Evolutionary conservation across 2,113 vertebrate species (phyloP).

Genomic region (Mormyrus iriodes): DNA sequence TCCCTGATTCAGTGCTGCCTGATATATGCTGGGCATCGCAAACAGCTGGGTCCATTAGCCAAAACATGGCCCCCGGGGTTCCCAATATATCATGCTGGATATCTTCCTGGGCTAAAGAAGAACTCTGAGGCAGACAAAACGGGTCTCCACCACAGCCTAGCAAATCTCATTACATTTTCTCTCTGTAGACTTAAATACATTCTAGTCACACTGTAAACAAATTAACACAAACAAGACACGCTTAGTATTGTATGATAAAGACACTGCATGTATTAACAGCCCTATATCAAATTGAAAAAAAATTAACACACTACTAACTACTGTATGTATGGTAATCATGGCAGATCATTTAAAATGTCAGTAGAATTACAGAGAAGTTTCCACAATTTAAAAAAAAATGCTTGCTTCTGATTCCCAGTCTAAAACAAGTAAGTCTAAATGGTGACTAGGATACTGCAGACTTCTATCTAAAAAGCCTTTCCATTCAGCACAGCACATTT

Average conservation of each 20-base stretch:
- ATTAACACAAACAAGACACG: background rate
- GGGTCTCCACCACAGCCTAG: background rate
- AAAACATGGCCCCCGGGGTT: background rate
- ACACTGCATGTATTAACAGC: background rate
- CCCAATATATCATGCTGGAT: background rate
- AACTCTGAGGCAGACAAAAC: background rate
- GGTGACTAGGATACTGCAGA: background rate
- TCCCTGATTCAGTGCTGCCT: background rate
- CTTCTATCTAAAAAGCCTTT: background rate
- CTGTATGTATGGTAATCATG: background rate
- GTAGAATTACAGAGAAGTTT: background rate
- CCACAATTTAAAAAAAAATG: too few species aligned
- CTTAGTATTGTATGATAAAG: background rate
- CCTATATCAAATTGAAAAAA: background rate
- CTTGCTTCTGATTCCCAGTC: background rate
- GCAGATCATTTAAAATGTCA: background rate
- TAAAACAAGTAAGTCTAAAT: background rate
- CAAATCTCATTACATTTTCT: background rate
- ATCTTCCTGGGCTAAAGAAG: background rate
- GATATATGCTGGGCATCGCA: constrained; percentile 8
- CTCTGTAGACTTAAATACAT: background rate
- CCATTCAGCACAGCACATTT: background rate
- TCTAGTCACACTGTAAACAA: background rate
- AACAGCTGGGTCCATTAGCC: constrained; percentile 25
- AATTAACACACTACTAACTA: background rate